These are phyloP conservation scores for Sinelater perroti DNA, from an alignment of 2,888 invertebrate species.

Conservation along the genomic window DNA sequence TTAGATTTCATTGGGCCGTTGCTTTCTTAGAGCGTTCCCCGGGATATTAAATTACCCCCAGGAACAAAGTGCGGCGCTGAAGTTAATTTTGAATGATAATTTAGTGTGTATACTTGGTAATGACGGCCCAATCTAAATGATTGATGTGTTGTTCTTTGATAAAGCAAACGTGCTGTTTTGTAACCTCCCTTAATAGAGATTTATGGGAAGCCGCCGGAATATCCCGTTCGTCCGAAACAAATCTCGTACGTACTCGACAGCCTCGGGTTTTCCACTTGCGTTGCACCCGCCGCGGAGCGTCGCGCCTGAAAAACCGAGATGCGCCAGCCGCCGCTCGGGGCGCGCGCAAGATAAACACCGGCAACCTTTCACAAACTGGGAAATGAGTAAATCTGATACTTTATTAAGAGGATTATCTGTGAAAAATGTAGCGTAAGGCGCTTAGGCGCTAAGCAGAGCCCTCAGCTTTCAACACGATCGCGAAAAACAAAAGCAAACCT, in stretches of 20 bases:
- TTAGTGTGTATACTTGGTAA: conserved; percentile 54
- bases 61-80: conserved; percentile 13
- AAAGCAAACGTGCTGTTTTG: conserved; percentile 56
- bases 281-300: background rate
- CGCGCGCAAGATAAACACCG: conserved; percentile 15
- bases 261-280: background rate
- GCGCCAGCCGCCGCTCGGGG: background rate
- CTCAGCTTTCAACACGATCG: conserved; percentile 40
- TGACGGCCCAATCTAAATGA: conserved; percentile 60
- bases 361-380: conserved; percentile 23
- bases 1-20: background rate
- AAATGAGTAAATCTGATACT: conserved; percentile 37
- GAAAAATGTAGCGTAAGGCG: conserved; percentile 45
- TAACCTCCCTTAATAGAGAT: conserved; percentile 57
- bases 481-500: conserved; percentile 35
- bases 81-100: conserved; percentile 41
- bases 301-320: background rate
- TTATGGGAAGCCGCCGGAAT: conserved; percentile 51
- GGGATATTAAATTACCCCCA: conserved; percentile 10
- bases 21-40: background rate
- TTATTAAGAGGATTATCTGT: conserved; percentile 43
- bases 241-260: conserved; percentile 9
- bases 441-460: conserved; percentile 41
- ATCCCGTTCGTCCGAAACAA: conserved; percentile 10
- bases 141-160: conserved; percentile 60